These are phyloP conservation scores for Cynaeus angustus DNA, from an alignment of 2,888 invertebrate genomes.

Conservation along the genomic window DNA sequence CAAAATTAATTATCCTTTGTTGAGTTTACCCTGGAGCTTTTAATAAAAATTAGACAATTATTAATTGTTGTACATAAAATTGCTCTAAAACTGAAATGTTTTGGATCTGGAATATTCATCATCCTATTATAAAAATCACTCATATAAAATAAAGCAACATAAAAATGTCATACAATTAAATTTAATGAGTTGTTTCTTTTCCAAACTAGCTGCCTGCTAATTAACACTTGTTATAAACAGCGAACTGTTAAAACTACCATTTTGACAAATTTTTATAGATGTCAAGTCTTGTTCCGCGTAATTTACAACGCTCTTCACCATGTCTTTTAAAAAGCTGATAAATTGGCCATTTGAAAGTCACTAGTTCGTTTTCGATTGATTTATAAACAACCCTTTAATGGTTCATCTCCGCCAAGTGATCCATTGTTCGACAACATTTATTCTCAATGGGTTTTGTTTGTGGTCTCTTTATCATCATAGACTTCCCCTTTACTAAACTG, in stretches of 20 bases:
- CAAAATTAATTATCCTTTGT: no score
- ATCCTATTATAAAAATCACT: no score
- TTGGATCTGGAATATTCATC: no score
- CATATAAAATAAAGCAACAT: neutral
- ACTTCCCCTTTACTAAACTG: conserved; percentile 39
- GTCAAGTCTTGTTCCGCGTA: conserved; percentile 20
- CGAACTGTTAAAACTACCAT: conserved; percentile 18
- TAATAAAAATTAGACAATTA: no score
- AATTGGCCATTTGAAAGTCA: conserved; percentile 33
- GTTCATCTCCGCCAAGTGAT: conserved; percentile 34
- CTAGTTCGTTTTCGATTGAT: conserved; percentile 44
- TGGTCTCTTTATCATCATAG: conserved; percentile 46
- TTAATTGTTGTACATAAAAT: no score
- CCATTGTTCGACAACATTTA: conserved; percentile 44
- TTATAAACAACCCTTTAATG: conserved; percentile 48
- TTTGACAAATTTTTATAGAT: conserved; percentile 26
- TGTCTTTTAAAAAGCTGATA: conserved; percentile 34
- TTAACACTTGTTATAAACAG: conserved; percentile 5
- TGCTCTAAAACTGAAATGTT: no score
- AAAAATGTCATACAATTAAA: conserved; percentile 5
- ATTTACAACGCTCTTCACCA: conserved; percentile 12
- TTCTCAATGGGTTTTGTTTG: conserved; percentile 47
- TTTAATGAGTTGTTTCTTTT: neutral
- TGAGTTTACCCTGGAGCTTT: no score
- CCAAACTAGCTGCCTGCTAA: neutral